A percentile compares a stretch with the other conserved stretches of the same genome.
These are phyloP conservation scores for Cotesia glomerata DNA, from an alignment of 1,140 invertebrate species.

Conservation along the genomic window DNA sequence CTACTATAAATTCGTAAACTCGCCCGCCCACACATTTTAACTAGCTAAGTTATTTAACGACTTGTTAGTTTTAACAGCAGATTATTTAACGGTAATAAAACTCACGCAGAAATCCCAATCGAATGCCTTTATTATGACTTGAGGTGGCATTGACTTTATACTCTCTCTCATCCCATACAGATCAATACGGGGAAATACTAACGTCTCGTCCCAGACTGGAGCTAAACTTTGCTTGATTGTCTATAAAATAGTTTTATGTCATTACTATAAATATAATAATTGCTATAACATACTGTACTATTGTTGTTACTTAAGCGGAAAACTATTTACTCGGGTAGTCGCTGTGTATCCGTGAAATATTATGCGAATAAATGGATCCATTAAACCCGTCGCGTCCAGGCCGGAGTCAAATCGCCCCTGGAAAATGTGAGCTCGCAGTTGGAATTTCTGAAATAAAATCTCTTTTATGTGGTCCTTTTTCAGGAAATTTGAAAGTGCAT, in stretches of 20 bases:
- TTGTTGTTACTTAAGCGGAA: not conserved
- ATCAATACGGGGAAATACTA: conserved; percentile 61
- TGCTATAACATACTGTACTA: not conserved
- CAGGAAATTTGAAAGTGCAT: no score
- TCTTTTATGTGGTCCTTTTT: not conserved
- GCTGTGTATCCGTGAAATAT: conserved; percentile 55
- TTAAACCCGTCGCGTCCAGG: conserved; percentile 61
- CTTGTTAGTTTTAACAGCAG: conserved; percentile 3
- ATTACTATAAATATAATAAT: conserved; percentile 8
- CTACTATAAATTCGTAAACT: no score
- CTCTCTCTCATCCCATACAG: conserved; percentile 61
- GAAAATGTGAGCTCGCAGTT: conserved; percentile 67
- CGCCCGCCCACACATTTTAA: no score
- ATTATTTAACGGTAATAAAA: conserved; percentile 29
- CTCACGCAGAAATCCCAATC: conserved; percentile 54
- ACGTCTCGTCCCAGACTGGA: conserved; percentile 69
- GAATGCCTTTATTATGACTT: conserved; percentile 57
- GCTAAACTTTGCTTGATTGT: conserved; percentile 59
- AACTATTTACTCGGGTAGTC: conserved; percentile 48
- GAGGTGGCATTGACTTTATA: conserved; percentile 62
- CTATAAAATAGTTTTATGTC: conserved; percentile 38
- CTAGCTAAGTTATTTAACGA: not conserved
- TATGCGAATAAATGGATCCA: conserved; percentile 63
- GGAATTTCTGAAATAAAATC: conserved; percentile 51
- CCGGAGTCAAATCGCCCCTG: conserved; percentile 68